phyloP scores from a whole-genome alignment of 2,888 invertebrate genomes.

The Cyclophora punctaria region DNA sequence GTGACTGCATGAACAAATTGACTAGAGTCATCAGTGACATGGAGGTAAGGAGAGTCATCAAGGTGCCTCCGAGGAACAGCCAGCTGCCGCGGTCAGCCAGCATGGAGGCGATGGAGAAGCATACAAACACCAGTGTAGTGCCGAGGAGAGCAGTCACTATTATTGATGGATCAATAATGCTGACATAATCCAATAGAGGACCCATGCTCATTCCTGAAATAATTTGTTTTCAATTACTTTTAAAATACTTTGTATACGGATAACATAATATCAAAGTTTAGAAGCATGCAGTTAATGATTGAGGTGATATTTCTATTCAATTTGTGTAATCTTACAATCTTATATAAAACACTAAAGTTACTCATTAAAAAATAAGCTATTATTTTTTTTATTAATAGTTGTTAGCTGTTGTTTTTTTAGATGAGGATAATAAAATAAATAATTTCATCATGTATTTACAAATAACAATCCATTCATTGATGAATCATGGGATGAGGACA shows the following conservation, averaged over 20 bases:
- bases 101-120: slow-evolving; percentile 92
- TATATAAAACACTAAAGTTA: too few relatives aligned
- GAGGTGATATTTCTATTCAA: too few relatives aligned
- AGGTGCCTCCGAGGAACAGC: slow-evolving; percentile 91
- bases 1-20: slow-evolving; percentile 91
- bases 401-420: too few relatives aligned
- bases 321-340: too few relatives aligned
- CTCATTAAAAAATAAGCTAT: too few relatives aligned
- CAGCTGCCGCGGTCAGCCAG: slow-evolving; percentile 90
- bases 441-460: too few relatives aligned
- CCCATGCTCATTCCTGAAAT: slow-evolving; percentile 88
- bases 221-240: not conserved
- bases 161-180: slow-evolving; percentile 88
- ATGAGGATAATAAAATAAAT: too few relatives aligned
- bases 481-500: too few relatives aligned
- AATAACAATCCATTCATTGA: too few relatives aligned
- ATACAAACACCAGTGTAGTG: slow-evolving; percentile 91
- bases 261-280: slow-evolving; percentile 4
- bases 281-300: not conserved
- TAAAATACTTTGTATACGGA: too few relatives aligned
- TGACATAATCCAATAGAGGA: slow-evolving; percentile 87
- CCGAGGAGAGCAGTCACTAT: slow-evolving; percentile 90
- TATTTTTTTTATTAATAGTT: too few relatives aligned
- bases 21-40: slow-evolving; percentile 85
- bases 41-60: slow-evolving; percentile 87